Conservation (phyloP, 2,888 invertebrate species). For the Athripsodes cinereus region DNA sequence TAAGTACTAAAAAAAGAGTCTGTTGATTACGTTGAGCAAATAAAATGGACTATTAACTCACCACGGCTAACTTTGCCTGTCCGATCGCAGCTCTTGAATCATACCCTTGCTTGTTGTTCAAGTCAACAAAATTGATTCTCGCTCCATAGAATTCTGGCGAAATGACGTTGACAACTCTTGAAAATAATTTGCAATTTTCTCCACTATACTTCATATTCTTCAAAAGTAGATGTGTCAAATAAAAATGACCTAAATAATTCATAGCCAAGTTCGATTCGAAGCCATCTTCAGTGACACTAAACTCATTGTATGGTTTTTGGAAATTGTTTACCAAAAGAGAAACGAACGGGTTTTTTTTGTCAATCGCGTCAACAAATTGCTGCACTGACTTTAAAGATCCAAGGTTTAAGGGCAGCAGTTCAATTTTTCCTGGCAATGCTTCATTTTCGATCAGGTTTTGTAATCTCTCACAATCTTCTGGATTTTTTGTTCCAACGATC, state of each 20-base stretch:
- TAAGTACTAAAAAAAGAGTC: no score
- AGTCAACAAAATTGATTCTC: not conserved
- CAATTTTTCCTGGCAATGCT: not conserved
- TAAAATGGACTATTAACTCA: no score
- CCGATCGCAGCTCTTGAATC: not conserved
- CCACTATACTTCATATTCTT: not conserved
- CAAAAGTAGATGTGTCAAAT: slow-evolving; percentile 1
- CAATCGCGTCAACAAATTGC: not conserved
- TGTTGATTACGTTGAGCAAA: no score
- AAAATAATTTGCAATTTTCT: not conserved
- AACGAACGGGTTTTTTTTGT: not conserved
- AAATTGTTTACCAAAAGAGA: not conserved
- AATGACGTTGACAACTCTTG: not conserved
- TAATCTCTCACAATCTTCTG: not conserved
- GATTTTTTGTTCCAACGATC: not conserved
- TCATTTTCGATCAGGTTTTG: not conserved
- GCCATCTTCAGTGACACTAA: not conserved
- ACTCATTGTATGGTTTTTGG: not conserved
- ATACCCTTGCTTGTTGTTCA: not conserved
- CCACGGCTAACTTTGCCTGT: not conserved
- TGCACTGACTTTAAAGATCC: not conserved
- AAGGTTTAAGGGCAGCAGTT: not conserved
- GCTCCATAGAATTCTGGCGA: not conserved
- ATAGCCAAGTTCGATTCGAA: not conserved
- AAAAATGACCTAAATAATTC: slow-evolving; percentile 1